Base-by-base conservation (phyloP, 2,113 vertebrate genomes). In the Scomber japonicus region DNA sequence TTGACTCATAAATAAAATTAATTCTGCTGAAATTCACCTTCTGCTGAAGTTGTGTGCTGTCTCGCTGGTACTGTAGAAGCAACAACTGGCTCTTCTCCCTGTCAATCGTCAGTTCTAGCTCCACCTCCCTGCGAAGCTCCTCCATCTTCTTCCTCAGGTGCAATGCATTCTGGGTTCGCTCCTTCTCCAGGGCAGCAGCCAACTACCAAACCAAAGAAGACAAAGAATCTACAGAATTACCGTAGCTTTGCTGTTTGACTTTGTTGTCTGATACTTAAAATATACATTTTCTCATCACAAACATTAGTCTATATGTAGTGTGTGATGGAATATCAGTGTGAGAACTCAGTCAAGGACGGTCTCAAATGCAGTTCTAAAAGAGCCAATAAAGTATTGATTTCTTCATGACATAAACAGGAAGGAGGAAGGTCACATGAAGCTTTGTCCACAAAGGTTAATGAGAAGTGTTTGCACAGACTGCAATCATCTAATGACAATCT, bases 51-150 rank as follows among this genome's bases (percentile, higher is more conserved):
- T 93, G 92, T 24, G 95, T 89, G 0, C 90, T 90, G 8, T 96
- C 94, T 12, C 75, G 88, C 80, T 96, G 95, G 30, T 93, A 94
- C 51, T 96, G 95, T 2, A 75, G 66, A 71, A 96, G 87, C 40
- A 97, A 60, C 19, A 96, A 91, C 73, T 96, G 95, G 67, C 94
- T 96, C 27, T 96, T 97, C 78, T 96, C 94, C 60, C 91, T 96
- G 75, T 97, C 95, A 30, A 92, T 91, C 19, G 95, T 92, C 35
- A 96, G 89, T 46, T 96, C 93, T 66, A 95, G 75, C 14, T 92
- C 92, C 6, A 91, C 90, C 71, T 97, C 96, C 79, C 93, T 90
- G 75, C 82, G 92, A 75, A 96, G 82, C 67, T 92, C 91, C 24
- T 94, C 92, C 40, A 94, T 88, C n/a, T 86, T 91, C 68, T 96